Evolutionary conservation across 2,888 invertebrate genomes (phyloP), one percentile per base, ranked within the genome.

Genomic region (Lymantria monacha): DNA sequence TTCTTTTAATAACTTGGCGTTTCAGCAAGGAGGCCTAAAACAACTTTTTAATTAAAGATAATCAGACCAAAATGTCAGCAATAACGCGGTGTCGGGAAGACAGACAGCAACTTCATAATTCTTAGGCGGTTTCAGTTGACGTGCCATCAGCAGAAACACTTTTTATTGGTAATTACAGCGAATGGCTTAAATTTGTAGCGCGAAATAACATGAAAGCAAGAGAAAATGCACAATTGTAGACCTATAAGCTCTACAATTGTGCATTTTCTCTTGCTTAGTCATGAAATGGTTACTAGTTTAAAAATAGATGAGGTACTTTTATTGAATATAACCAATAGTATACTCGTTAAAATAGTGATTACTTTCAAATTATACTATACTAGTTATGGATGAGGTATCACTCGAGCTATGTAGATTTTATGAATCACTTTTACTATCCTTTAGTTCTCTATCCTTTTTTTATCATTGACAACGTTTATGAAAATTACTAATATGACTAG

Each of bases 11-110:
- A 85, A 83, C 81, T 85, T 79, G 73, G 70, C 81, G 78, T 82
- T 85, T 82, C 66, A 74, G 49, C 36, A 40, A 67, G 79, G 79
- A 76, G 72, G 76, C 75, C 22, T 22, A 76, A 83, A 83, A 83
- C 81, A 87, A 87, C 85, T 87, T 87, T 88, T 87, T 87, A 86
- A 87, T 86, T 87, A 87, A 87, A 83, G 82, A 85, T 87, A 85
- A 87, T 85, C 82, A 85, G 79, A 71, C 76, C 76, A 75, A 83
- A 87, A 82, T 77, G 81, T 81, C 79, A 80, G 81, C 82, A 83
- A 83, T 85, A 81, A 80, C 72, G 79, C 76, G 77, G 76, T 81
- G 83, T 82, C 83, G 79, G 74, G 74, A 72, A 76, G 76, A 73
- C 76, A 72, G 81, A 74, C 66, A 72, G 70, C 69, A 79, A 85